Percentiles rank a stretch among this genome's conserved stretches.
Conservation (phyloP, 1,140 invertebrate species). For the Olivierus martensii region DNA sequence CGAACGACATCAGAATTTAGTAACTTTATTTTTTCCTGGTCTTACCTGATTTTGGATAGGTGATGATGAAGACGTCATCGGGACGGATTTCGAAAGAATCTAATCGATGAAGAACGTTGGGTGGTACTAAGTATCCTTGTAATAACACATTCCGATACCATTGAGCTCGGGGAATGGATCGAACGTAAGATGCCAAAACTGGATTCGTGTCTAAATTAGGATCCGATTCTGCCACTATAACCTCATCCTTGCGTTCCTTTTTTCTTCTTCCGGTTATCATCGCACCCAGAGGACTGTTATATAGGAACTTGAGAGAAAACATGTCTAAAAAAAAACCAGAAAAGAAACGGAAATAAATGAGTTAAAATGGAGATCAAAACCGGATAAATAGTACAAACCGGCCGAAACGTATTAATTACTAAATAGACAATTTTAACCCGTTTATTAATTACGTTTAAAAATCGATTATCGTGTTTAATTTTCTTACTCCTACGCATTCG, state of each 20-base stretch:
- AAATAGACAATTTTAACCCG: no score
- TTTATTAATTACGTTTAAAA: no score
- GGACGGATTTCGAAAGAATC: conserved; percentile 16
- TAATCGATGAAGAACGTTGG: conserved; percentile 13
- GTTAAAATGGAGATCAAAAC: no score
- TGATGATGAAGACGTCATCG: conserved; percentile 31
- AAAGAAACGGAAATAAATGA: no score
- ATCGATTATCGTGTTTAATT: no score
- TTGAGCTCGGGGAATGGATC: conserved; percentile 18
- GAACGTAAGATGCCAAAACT: conserved; percentile 13
- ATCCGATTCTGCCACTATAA: conserved; percentile 1
- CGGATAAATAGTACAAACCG: no score
- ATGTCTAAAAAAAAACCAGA: background rate
- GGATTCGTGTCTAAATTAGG: background rate
- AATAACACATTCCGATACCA: conserved; percentile 16
- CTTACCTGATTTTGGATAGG: conserved; percentile 29
- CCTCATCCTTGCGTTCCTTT: background rate
- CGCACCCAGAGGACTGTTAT: conserved; percentile 13
- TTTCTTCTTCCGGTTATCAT: conserved; percentile 3
- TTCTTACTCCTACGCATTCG: no score
- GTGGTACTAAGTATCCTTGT: conserved; percentile 20
- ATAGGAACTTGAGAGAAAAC: conserved; percentile 16
- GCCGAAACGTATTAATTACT: no score
- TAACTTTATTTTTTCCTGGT: no score
- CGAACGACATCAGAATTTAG: no score